Percentiles rank a stretch among this genome's conserved stretches.
Evolutionary conservation across 1,140 invertebrate species (phyloP).

Genomic region (Macrobrachium rosenbergii): DNA sequence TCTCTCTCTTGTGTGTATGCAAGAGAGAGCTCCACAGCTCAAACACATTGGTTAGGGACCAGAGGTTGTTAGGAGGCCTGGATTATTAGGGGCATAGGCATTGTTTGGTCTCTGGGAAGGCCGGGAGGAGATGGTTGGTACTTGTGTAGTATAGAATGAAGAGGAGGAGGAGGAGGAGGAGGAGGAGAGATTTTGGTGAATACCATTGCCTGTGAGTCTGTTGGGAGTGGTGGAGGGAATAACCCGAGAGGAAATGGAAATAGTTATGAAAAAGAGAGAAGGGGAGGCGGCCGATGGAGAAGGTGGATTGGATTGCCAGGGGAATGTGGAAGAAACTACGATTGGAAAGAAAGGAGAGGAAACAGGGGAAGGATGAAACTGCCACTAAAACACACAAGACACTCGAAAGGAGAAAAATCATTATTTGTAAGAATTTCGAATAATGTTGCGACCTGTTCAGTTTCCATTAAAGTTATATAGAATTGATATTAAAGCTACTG

Average conservation of each 20-base stretch:
- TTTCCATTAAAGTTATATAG: no score
- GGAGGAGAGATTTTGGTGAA: not conserved
- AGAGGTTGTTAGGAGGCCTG: conserved; percentile 40
- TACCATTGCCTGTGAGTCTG: not conserved
- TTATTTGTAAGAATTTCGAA: no score
- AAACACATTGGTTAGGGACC: conserved; percentile 32
- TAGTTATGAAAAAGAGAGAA: not conserved
- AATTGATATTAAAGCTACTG: no score
- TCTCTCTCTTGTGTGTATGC: conserved; percentile 33
- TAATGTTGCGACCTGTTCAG: no score
- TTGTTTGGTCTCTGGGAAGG: not conserved
- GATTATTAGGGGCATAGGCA: conserved; percentile 23
- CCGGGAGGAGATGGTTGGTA: not conserved
- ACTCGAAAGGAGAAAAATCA: not conserved
- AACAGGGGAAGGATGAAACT: not conserved
- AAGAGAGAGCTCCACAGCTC: conserved; percentile 15
- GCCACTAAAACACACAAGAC: not conserved
- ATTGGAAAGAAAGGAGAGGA: not conserved
- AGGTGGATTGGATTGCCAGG: not conserved
- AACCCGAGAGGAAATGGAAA: not conserved
- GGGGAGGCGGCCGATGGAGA: not conserved
- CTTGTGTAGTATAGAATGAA: no score
- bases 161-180: not conserved
- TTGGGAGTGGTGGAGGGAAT: not conserved
- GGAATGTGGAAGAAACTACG: not conserved